These are phyloP conservation scores for Episyrphus balteatus DNA, from an alignment of 1,140 invertebrate species.

Conservation along the genomic window DNA sequence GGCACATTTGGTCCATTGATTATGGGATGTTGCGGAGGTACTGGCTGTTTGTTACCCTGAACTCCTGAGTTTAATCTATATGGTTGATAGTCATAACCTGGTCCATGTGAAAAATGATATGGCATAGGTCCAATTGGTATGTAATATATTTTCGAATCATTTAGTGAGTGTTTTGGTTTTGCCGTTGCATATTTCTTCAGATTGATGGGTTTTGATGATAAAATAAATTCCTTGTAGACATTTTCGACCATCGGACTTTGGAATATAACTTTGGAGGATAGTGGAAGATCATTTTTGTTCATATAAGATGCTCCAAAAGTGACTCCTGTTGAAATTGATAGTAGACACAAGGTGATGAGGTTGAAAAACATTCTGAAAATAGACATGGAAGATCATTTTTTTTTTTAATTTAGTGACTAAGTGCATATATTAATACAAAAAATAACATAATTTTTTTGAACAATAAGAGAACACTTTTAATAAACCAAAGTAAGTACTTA, in stretches of 20 bases:
- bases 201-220: constrained; percentile 26
- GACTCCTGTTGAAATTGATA: no score
- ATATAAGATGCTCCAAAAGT: no score
- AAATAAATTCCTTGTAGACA: constrained; percentile 27
- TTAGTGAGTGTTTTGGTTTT: constrained; percentile 32
- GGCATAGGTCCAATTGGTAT: constrained; percentile 31
- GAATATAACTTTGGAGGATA: constrained; percentile 18
- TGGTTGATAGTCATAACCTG: constrained; percentile 31
- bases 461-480: no score
- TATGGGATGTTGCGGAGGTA: background rate
- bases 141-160: constrained; percentile 34
- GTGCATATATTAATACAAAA: no score
- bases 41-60: constrained; percentile 5
- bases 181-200: constrained; percentile 24
- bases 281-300: background rate
- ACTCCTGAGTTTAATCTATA: constrained; percentile 29
- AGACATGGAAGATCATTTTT: no score
- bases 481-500: no score
- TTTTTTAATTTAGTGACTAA: no score
- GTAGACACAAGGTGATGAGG: no score
- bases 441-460: no score
- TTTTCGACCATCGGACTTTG: constrained; percentile 27
- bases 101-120: constrained; percentile 30
- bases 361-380: no score
- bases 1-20: background rate